phyloP scores from a whole-genome alignment of 2,113 vertebrate species.

The Ascaphus truei region DNA sequence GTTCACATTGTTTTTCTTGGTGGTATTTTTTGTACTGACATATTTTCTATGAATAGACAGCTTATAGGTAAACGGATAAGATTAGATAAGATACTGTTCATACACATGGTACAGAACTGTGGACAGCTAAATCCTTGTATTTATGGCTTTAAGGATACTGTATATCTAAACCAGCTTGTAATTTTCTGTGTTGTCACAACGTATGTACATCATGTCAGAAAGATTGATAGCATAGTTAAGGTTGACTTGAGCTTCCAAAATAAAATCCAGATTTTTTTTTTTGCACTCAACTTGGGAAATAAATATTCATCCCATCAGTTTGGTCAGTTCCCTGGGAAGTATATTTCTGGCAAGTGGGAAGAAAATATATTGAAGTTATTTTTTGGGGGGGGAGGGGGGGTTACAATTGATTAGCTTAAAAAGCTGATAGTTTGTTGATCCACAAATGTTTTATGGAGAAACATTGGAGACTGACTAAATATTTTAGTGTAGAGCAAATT shows the following conservation, averaged over 20 bases:
- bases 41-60: constrained; percentile 25
- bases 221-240: constrained; percentile 19
- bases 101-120: constrained; percentile 2
- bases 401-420: too few relatives aligned
- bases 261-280: background rate
- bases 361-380: background rate
- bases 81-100: constrained; percentile 28
- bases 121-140: constrained; percentile 35
- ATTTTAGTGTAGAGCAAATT: background rate
- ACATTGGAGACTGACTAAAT: background rate
- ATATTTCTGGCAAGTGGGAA: too few relatives aligned
- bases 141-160: constrained; percentile 27
- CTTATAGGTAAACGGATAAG: constrained; percentile 33
- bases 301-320: too few relatives aligned
- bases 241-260: background rate
- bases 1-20: constrained; percentile 19
- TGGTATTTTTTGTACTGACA: constrained; percentile 10
- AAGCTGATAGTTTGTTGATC: too few relatives aligned
- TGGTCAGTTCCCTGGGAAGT: too few relatives aligned
- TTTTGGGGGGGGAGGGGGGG: too few relatives aligned
- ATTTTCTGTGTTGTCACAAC: constrained; percentile 29
- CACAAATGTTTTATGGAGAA: background rate
- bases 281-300: too few relatives aligned
- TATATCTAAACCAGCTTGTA: constrained; percentile 34
- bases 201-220: constrained; percentile 29